These are phyloP conservation scores for Operophtera brumata DNA, from an alignment of 2,888 invertebrate genomes.

Conservation along the genomic window DNA sequence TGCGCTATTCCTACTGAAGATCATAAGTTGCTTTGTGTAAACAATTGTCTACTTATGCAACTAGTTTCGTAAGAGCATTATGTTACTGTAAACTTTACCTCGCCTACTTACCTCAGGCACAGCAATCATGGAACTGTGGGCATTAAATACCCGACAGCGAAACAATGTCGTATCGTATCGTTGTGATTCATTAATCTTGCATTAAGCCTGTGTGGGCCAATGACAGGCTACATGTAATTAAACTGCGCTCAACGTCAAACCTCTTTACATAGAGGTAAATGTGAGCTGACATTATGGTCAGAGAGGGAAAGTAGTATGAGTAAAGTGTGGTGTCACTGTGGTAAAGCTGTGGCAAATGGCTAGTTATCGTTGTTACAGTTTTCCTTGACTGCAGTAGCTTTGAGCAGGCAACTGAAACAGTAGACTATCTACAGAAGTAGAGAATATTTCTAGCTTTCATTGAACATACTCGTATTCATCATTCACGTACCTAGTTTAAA, in stretches of 20 bases:
- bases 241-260: constrained; percentile 67
- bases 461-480: no score
- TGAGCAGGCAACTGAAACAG: no score
- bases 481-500: no score
- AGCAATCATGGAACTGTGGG: constrained; percentile 37
- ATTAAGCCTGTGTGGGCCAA: constrained; percentile 69
- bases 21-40: background rate
- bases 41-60: no score
- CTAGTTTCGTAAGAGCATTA: background rate
- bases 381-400: no score
- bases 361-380: no score
- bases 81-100: background rate
- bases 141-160: constrained; percentile 41
- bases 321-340: no score
- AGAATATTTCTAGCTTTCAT: no score
- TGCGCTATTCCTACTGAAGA: no score
- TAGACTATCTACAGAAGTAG: no score
- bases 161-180: constrained; percentile 48
- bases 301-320: no score
- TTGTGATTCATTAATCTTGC: constrained; percentile 67
- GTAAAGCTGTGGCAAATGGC: no score
- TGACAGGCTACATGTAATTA: constrained; percentile 72
- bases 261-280: constrained; percentile 59
- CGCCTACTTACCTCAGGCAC: constrained; percentile 18
- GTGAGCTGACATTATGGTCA: background rate